Evolutionary conservation across 2,888 invertebrate genomes (phyloP).

Genomic region (Caenorhabditis sp.): DNA sequence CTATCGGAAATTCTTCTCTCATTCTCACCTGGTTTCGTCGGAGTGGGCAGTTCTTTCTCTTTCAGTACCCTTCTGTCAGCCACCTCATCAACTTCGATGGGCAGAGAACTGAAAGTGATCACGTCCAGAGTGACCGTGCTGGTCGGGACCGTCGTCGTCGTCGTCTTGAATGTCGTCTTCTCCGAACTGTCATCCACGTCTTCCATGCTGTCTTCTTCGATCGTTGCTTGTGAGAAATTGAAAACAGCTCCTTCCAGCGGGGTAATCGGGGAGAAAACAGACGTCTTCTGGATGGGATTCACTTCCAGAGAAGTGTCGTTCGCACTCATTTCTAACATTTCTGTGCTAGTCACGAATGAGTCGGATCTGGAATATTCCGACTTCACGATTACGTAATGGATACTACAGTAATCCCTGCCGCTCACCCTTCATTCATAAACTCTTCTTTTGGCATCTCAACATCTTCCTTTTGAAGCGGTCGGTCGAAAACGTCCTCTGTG

Average conservation of each 20-base stretch:
- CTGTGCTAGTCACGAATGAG: conserved; percentile 46
- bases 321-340: conserved; percentile 36
- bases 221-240: conserved; percentile 46
- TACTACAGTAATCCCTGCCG: neutral
- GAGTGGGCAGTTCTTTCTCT: conserved; percentile 40
- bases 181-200: conserved; percentile 27
- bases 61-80: conserved; percentile 42
- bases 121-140: conserved; percentile 16
- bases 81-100: conserved; percentile 42
- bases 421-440: conserved; percentile 38
- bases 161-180: conserved; percentile 3
- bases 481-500: conserved; percentile 40
- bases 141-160: neutral
- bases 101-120: conserved; percentile 42
- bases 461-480: conserved; percentile 21
- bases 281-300: conserved; percentile 24
- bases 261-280: conserved; percentile 40
- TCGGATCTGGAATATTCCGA: conserved; percentile 30
- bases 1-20: neutral
- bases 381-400: no score
- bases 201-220: conserved; percentile 37
- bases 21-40: conserved; percentile 1
- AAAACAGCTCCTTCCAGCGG: conserved; percentile 33
- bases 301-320: conserved; percentile 42
- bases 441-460: conserved; percentile 21